Conservation (phyloP, 2,113 vertebrate species). For the Synodontis membranacea region DNA sequence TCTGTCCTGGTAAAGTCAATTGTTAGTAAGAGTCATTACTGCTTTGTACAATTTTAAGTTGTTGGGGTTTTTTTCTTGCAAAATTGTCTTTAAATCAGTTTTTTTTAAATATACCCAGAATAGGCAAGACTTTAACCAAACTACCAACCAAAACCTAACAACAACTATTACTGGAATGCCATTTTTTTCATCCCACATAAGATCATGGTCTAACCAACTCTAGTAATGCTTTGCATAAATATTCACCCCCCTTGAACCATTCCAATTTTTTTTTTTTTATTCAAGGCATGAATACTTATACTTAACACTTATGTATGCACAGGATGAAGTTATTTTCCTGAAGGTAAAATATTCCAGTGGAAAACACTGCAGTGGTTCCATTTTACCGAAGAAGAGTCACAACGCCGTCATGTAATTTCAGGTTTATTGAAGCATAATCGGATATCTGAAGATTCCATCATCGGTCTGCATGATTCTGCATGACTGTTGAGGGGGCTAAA, state of each 20-base stretch:
- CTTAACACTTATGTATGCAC: no score
- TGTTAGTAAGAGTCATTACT: background rate
- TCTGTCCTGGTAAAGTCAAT: background rate
- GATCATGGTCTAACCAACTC: background rate
- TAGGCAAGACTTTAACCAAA: background rate
- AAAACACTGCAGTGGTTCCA: background rate
- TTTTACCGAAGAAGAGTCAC: background rate
- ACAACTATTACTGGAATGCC: background rate
- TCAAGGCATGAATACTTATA: background rate
- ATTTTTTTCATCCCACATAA: background rate
- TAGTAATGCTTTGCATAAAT: background rate
- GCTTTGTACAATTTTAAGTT: background rate
- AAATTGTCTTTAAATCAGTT: background rate
- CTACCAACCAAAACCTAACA: background rate
- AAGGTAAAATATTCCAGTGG: background rate
- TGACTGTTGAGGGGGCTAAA: conserved; percentile 16
- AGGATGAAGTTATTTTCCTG: background rate
- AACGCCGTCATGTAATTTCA: background rate
- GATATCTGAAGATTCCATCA: background rate
- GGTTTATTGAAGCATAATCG: background rate
- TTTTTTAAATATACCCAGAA: background rate
- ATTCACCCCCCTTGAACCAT: background rate
- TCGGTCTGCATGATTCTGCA: background rate
- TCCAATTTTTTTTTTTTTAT: no score
- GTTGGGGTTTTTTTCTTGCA: background rate